Conservation (phyloP, 2,797 vertebrate species). For the Danio jaintianensis region DNA sequence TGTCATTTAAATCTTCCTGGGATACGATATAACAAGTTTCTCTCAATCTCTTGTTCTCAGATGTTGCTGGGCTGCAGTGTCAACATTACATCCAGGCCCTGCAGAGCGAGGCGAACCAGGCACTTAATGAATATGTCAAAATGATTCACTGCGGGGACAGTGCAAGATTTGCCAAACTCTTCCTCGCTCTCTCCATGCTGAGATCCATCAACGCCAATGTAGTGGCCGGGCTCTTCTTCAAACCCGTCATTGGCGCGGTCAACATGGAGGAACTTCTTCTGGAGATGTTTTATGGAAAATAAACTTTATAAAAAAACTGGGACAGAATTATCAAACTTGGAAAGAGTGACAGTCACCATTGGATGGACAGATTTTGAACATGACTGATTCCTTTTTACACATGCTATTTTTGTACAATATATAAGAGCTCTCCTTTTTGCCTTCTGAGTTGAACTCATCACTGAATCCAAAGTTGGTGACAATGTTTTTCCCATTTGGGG, state of each 20-base stretch:
- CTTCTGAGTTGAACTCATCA: conserved; percentile 57
- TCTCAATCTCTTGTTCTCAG: conserved; percentile 68
- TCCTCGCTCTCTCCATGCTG: conserved; percentile 90
- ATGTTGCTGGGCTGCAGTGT: conserved; percentile 89
- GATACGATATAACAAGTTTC: neutral
- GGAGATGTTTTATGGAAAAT: conserved; percentile 95
- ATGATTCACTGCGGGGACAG: conserved; percentile 87
- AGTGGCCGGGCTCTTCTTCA: conserved; percentile 94
- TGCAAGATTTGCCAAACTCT: conserved; percentile 89
- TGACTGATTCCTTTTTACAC: conserved; percentile 93
- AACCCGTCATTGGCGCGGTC: conserved; percentile 90
- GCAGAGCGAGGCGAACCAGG: conserved; percentile 92
- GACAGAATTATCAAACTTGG: conserved; percentile 11
- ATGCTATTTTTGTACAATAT: conserved; percentile 90
- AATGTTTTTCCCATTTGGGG: conserved; percentile 46
- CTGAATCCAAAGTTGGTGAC: conserved; percentile 60
- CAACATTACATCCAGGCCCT: conserved; percentile 93
- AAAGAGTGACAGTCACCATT: conserved; percentile 18
- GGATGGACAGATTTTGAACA: conserved; percentile 32
- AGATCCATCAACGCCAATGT: conserved; percentile 88
- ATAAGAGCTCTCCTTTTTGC: conserved; percentile 53
- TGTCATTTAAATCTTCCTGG: neutral
- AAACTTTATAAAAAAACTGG: conserved; percentile 54
- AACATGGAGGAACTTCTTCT: conserved; percentile 97
- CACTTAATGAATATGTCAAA: conserved; percentile 90